Percentiles rank a stretch among this genome's conserved stretches.
These are phyloP conservation scores for Chauna torquata DNA, from an alignment of 2,113 vertebrate species.

Conservation along the genomic window DNA sequence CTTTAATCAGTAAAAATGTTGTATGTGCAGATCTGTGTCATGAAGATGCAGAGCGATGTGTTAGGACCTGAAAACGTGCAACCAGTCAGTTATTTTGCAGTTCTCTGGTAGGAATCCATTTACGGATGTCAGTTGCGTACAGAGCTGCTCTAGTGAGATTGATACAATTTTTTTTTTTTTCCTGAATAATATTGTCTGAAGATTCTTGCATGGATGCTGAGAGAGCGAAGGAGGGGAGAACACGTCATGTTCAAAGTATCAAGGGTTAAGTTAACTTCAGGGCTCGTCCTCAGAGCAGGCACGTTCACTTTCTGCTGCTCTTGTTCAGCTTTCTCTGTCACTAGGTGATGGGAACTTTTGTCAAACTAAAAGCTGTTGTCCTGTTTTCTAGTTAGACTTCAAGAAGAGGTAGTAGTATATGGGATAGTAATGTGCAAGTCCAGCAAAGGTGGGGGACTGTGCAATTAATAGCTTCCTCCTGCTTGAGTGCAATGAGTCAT, in stretches of 20 bases:
- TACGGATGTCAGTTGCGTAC: no score
- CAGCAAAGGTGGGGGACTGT: accelerated
- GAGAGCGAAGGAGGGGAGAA: not conserved
- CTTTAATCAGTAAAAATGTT: not conserved
- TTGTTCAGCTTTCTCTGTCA: accelerated
- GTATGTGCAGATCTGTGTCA: not conserved
- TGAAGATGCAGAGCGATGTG: not conserved
- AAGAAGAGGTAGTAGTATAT: not conserved
- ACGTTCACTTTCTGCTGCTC: accelerated
- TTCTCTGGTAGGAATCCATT: not conserved
- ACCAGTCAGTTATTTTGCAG: not conserved
- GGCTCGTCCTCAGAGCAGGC: not conserved
- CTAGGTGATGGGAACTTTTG: not conserved
- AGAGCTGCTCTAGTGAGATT: no score
- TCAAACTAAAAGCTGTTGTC: not conserved
- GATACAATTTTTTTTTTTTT: not conserved
- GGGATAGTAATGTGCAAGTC: accelerated
- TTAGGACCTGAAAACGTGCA: not conserved
- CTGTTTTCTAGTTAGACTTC: accelerated
- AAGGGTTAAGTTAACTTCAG: accelerated
- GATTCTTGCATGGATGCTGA: not conserved
- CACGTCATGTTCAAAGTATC: no score
- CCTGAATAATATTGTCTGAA: not conserved
- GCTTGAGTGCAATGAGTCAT: accelerated
- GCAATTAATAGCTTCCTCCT: accelerated